Percentiles rank a stretch among this genome's conserved stretches.
Conservation (phyloP, 2,888 invertebrate genomes). For the Chrysomela aeneicollis region DNA sequence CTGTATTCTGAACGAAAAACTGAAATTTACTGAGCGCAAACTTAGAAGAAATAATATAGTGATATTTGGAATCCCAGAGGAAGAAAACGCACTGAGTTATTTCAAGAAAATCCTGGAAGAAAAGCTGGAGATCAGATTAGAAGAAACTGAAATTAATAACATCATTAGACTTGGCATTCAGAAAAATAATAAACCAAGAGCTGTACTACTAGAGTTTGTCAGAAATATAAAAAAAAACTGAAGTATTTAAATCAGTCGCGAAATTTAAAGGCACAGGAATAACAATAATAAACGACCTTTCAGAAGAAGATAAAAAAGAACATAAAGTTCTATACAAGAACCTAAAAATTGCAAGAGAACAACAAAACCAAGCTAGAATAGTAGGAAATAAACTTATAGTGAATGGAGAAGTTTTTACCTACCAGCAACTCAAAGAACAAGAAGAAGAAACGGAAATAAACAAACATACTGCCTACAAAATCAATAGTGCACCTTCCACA, state of each 20-base stretch:
- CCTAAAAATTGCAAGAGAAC: neutral
- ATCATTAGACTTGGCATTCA: conserved; percentile 4
- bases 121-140: neutral
- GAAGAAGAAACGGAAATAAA: neutral
- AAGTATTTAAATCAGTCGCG: conserved; percentile 3
- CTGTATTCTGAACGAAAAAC: neutral
- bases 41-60: too few species aligned
- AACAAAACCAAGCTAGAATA: conserved; percentile 8
- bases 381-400: conserved; percentile 8
- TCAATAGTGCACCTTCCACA: neutral
- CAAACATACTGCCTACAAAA: neutral
- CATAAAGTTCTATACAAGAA: conserved; percentile 3
- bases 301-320: conserved; percentile 12
- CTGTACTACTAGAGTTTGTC: conserved; percentile 9
- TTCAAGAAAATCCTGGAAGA: conserved; percentile 1
- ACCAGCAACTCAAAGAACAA: conserved; percentile 7
- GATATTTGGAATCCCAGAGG: conserved; percentile 2
- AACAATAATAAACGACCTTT: conserved; percentile 7
- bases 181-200: conserved; percentile 4
- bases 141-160: conserved; percentile 13
- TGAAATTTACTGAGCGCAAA: too few species aligned
- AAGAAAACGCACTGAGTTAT: conserved; percentile 4
- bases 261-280: conserved; percentile 10
- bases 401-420: neutral
- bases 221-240: conserved; percentile 10